phyloP scores from a whole-genome alignment of 2,113 vertebrate genomes.

The Orthonyx spaldingii region DNA sequence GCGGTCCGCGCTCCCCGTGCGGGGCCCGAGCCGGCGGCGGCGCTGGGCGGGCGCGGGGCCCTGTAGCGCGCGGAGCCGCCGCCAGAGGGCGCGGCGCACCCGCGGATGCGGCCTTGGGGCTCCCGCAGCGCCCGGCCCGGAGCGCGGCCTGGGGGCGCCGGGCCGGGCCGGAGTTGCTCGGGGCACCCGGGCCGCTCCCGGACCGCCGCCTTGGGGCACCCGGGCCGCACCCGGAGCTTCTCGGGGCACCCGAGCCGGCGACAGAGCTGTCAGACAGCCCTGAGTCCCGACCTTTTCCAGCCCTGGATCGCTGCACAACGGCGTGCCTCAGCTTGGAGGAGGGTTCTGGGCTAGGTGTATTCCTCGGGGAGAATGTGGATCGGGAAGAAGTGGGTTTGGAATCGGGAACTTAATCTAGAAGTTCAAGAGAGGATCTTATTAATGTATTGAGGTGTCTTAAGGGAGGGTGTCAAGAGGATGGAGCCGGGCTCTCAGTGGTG shows the following conservation, averaged over 20 bases:
- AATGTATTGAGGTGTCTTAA: background rate
- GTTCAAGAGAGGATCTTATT: background rate
- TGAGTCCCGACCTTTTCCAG: background rate
- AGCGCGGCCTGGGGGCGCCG: rapidly evolving
- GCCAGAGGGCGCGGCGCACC: conserved; percentile 59
- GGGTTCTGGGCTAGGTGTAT: background rate
- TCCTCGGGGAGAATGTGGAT: rapidly evolving
- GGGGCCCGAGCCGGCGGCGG: background rate
- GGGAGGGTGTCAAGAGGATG: background rate
- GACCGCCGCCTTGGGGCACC: rapidly evolving
- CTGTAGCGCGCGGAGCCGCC: background rate
- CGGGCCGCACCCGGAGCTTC: too few species aligned
- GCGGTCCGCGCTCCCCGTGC: background rate
- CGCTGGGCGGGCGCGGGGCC: background rate
- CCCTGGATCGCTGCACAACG: rapidly evolving
- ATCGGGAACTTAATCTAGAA: background rate
- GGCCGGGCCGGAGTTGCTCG: too few species aligned
- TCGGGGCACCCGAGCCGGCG: too few species aligned
- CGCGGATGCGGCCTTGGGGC: background rate
- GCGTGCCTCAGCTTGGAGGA: background rate
- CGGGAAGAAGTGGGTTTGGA: background rate
- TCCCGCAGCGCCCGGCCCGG: background rate
- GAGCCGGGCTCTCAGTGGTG: background rate
- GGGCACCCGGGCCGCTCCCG: too few species aligned
- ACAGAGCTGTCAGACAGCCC: background rate